Evolutionary conservation across 1,140 invertebrate species (phyloP).

Genomic region (Trypoxylus dichotomus): DNA sequence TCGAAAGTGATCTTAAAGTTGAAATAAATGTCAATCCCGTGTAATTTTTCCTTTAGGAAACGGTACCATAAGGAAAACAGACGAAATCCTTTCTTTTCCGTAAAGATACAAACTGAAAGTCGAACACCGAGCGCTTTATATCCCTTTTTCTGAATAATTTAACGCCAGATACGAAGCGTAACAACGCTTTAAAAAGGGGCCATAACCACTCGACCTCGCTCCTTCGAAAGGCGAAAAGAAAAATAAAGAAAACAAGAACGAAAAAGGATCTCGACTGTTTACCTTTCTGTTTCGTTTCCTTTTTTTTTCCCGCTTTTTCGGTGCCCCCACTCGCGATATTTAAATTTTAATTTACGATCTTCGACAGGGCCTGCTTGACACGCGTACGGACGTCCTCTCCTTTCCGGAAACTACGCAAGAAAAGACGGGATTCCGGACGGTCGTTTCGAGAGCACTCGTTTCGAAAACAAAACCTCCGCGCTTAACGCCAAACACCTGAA

Average conservation of each 20-base stretch:
- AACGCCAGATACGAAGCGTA: not conserved
- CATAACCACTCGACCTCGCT: not conserved
- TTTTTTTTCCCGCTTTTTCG: no score
- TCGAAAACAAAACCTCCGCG: not conserved
- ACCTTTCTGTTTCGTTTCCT: not conserved
- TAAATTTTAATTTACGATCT: not conserved
- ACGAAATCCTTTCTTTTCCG: no score
- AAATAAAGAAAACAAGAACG: not conserved
- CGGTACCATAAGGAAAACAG: no score
- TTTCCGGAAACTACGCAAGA: not conserved
- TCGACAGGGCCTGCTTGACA: not conserved
- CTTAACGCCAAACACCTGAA: not conserved
- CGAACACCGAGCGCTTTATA: not conserved
- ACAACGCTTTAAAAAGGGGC: not conserved
- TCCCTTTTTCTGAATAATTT: not conserved
- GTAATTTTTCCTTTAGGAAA: no score
- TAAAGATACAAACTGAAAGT: not conserved
- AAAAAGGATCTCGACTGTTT: not conserved
- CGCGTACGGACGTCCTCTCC: not conserved
- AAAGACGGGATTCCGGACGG: not conserved
- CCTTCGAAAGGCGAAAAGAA: not conserved
- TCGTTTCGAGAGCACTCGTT: no score
- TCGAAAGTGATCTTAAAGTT: no score
- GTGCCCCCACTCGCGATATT: not conserved
- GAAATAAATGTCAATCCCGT: no score